Conservation (phyloP, 2,888 invertebrate genomes). For the Cheilosia vernalis region DNA sequence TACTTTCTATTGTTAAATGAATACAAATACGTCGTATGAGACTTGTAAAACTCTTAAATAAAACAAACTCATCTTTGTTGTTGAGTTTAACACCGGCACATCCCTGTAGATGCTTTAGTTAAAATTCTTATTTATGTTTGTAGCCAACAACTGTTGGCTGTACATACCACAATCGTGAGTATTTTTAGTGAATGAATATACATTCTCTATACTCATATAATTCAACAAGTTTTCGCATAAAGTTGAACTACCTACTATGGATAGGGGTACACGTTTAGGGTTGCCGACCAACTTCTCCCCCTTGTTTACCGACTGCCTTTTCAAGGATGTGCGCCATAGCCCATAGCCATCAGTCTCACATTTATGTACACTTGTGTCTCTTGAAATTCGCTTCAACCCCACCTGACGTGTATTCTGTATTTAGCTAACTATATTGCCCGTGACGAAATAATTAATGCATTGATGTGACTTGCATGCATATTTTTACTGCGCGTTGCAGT, state of each 20-base stretch:
- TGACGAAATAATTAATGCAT: constrained; percentile 44
- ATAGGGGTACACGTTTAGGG: background rate
- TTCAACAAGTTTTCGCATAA: constrained; percentile 45
- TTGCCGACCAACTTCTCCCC: constrained; percentile 23
- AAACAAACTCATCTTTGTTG: no score
- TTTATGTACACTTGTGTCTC: constrained; percentile 24
- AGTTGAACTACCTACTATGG: constrained; percentile 7
- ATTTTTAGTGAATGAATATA: background rate
- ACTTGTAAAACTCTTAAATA: no score
- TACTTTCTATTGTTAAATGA: no score
- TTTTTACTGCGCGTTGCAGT: background rate
- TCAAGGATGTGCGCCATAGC: constrained; percentile 19
- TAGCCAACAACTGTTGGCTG: no score
- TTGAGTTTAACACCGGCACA: no score
- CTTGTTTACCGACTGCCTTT: constrained; percentile 32
- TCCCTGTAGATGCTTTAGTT: no score
- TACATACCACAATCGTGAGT: no score
- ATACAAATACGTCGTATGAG: no score
- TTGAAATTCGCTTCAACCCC: constrained; percentile 12
- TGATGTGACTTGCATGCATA: constrained; percentile 27
- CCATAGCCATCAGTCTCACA: constrained; percentile 9
- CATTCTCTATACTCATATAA: constrained; percentile 1
- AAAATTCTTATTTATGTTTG: no score
- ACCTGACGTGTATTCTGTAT: constrained; percentile 27
- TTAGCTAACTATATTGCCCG: constrained; percentile 22